These are phyloP conservation scores for Acromyrmex heyeri DNA, from an alignment of 1,140 invertebrate genomes.

Conservation along the genomic window DNA sequence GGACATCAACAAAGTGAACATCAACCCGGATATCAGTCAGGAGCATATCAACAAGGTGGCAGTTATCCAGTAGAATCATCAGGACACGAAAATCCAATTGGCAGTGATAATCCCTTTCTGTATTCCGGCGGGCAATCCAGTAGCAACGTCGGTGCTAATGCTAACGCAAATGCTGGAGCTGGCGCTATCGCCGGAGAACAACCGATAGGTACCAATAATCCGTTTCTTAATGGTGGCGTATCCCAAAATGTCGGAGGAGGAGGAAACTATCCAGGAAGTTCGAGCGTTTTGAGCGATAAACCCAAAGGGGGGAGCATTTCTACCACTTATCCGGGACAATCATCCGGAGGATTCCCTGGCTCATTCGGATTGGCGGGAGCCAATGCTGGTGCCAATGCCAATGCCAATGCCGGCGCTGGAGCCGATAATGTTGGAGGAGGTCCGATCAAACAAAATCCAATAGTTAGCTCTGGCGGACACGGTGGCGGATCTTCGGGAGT, in stretches of 20 bases:
- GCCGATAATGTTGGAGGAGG: conserved; percentile 42
- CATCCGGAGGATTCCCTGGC: background rate
- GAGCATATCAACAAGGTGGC: background rate
- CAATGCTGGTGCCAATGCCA: conserved; percentile 19
- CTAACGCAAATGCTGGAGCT: conserved; percentile 61
- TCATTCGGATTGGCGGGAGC: background rate
- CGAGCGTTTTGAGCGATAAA: background rate
- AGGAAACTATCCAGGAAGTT: background rate
- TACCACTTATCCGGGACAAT: conserved; percentile 45
- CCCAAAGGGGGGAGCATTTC: background rate
- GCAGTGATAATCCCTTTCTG: conserved; percentile 53
- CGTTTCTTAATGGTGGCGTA: conserved; percentile 24
- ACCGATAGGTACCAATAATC: conserved; percentile 49
- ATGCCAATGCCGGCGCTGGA: conserved; percentile 40
- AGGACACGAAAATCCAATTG: background rate
- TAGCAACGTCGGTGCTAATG: conserved; percentile 54
- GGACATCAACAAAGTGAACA: background rate
- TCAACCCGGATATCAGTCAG: no score
- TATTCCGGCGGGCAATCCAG: background rate
- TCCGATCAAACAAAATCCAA: background rate
- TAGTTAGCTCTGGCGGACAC: conserved; percentile 36
- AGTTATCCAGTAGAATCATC: conserved; percentile 10
- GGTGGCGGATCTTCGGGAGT: background rate
- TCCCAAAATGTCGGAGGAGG: background rate
- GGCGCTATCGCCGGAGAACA: background rate